Evolutionary conservation across 2,113 vertebrate species (phyloP).

Genomic region (human): GRCh38 chr18:3926501-3927000

Average conservation of each 20-base stretch:
- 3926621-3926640: too few relatives aligned
- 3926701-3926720: fast-evolving
- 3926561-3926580: too few relatives aligned
- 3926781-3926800: background rate
- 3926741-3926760: background rate
- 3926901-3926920: background rate
- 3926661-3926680: background rate
- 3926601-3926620: too few relatives aligned
- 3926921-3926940: background rate
- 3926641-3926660: too few relatives aligned
- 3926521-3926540: too few relatives aligned
- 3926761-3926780: background rate
- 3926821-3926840: background rate
- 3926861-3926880: background rate
- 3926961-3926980: background rate
- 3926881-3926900: background rate
- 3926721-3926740: background rate
- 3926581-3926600: too few relatives aligned
- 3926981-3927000: background rate
- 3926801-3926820: background rate
- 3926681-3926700: background rate
- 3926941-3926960: background rate
- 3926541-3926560: too few relatives aligned
- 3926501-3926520: too few relatives aligned
- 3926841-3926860: background rate